Base-by-base conservation (phyloP, 2,797 vertebrate genomes). In the Chelon labrosus region DNA sequence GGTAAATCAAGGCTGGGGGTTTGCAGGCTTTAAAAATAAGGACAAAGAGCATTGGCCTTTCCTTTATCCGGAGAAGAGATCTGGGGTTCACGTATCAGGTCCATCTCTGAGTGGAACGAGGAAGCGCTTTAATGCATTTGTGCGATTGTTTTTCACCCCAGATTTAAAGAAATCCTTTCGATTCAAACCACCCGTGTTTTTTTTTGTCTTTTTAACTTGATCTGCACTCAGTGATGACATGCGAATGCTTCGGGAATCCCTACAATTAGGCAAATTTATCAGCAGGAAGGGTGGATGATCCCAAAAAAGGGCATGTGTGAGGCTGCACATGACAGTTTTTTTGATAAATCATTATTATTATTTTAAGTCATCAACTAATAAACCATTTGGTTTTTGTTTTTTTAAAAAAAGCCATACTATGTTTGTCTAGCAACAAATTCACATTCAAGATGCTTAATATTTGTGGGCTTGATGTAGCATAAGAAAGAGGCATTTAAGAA, bases 1-100 rank as follows among this genome's bases (percentile, higher is more conserved):
- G 87, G 84, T 83, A 82, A 66, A 76, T 79, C 65, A 65, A 84
- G 66, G 47, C 58, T 66, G 55, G 39, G 52, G 44, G 27, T 64
- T 66, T 71, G 39, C 42, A 73, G 70, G 66, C 52, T 50, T 55
- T 39, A 71, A 77, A 68, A 59, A 58, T 42, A 44, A 42, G 27
- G 27, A 57, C 13, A 77, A 69, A 71, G 47, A 61, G 42, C 35
- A 67, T 35, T 38, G 72, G 50, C 42, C 44, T 65, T 67, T 73
- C 17, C 55, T 73, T 72, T 10, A 69, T 56, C 46, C 11, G 46
- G 37, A 53, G 57, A 65, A 65, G 25, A 64, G 20, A 82, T 56
- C 22, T 54, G 42, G 46, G 41, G 31, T 50, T 70, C 14, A 69
- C 4, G 46, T 14, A 39, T 66, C 54, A 22, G 46, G 0, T 16